Evolutionary conservation across 2,888 invertebrate species (phyloP).

Genomic region (Polydrusus tereticollis): DNA sequence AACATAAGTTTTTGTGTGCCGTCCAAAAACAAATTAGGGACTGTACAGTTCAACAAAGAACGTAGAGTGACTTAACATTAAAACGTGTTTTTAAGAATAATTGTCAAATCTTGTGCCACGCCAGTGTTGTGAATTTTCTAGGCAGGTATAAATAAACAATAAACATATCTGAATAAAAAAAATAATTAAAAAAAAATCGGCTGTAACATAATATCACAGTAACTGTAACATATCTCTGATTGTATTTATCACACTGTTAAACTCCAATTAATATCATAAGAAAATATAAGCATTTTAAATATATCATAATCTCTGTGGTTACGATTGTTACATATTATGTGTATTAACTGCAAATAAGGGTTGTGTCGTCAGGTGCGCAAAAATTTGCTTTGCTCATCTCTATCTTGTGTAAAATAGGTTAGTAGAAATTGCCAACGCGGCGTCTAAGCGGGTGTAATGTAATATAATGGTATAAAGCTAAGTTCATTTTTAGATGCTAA

Average conservation of each 20-base stretch:
- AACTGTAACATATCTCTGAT: slow-evolving; percentile 7
- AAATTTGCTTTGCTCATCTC: neutral
- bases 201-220: neutral
- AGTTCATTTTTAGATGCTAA: too few species aligned
- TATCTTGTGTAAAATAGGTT: too few species aligned
- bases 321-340: neutral
- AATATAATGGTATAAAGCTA: too few species aligned
- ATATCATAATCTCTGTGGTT: slow-evolving; percentile 1
- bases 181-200: neutral
- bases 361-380: neutral
- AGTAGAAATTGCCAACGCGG: too few species aligned
- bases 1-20: slow-evolving; percentile 26
- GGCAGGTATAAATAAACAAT: neutral
- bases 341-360: neutral
- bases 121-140: neutral
- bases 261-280: slow-evolving; percentile 1
- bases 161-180: neutral
- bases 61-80: neutral
- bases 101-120: slow-evolving; percentile 5
- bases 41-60: neutral
- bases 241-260: slow-evolving; percentile 5
- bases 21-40: slow-evolving; percentile 26
- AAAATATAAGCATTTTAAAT: neutral
- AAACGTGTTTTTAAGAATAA: neutral
- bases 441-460: too few species aligned